Evolutionary conservation across 2,113 vertebrate genomes (phyloP).

Genomic region (Arizona elegans): DNA sequence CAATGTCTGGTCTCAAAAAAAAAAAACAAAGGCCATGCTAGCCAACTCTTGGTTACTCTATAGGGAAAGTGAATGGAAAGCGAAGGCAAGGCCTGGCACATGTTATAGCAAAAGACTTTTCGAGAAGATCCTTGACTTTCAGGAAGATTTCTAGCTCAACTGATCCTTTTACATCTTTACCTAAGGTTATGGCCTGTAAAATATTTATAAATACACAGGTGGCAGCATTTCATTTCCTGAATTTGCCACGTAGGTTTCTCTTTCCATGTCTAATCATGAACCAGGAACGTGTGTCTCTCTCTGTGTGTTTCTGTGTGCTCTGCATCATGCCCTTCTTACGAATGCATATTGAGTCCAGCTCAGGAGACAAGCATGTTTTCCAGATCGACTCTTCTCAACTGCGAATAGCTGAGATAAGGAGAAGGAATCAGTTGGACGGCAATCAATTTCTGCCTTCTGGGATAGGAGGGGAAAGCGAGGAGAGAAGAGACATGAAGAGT

Average conservation of each 20-base stretch:
- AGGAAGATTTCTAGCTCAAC: not conserved
- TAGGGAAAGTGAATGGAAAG: not conserved
- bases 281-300: no score
- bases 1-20: not conserved
- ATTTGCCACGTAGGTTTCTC: not conserved
- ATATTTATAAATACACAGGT: not conserved
- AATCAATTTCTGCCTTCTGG: conserved; percentile 17
- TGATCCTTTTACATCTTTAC: not conserved
- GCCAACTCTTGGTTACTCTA: not conserved
- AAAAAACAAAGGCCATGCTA: not conserved
- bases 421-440: conserved; percentile 37
- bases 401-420: conserved; percentile 30
- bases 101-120: not conserved
- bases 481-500: not conserved
- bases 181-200: not conserved
- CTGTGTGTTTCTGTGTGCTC: not conserved
- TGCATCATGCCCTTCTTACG: not conserved
- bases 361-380: not conserved
- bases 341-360: rapidly evolving
- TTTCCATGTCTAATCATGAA: not conserved
- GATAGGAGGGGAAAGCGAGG: not conserved
- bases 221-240: not conserved
- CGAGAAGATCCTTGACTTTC: not conserved
- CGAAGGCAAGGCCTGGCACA: not conserved
- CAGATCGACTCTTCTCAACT: conserved; percentile 26